A percentile compares a stretch with the other conserved stretches of the same genome.
Evolutionary conservation across 2,888 invertebrate genomes (phyloP).

Genomic region (Pemphredon lugubris): DNA sequence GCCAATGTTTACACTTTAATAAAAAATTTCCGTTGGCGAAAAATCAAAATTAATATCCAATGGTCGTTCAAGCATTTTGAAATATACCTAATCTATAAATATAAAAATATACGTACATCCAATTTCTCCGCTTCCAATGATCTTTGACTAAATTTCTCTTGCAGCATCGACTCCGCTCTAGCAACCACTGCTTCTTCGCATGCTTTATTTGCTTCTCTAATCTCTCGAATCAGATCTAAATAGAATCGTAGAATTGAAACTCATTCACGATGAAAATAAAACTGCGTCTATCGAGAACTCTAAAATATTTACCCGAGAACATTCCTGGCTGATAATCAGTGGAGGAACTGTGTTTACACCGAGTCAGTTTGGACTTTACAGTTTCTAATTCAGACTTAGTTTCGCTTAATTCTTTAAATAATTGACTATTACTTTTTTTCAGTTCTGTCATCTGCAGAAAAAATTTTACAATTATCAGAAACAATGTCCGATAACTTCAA

Average conservation of each 20-base stretch:
- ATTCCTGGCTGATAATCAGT: conserved; percentile 80
- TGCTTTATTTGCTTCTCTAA: conserved; percentile 77
- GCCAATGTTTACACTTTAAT: too few species aligned
- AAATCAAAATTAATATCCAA: too few species aligned
- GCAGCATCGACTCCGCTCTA: conserved; percentile 74
- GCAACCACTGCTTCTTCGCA: conserved; percentile 77
- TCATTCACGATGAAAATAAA: conserved; percentile 4
- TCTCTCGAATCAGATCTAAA: conserved; percentile 78
- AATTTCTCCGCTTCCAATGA: conserved; percentile 71
- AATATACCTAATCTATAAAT: too few species aligned
- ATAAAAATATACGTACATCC: conserved; percentile 66
- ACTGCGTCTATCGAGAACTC: conserved; percentile 1
- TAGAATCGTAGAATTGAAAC: conserved; percentile 16
- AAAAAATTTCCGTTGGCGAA: too few species aligned
- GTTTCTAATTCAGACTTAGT: conserved; percentile 85
- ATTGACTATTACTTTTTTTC: conserved; percentile 88
- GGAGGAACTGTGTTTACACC: conserved; percentile 70
- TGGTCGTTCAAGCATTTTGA: too few species aligned
- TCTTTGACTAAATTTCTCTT: conserved; percentile 70
- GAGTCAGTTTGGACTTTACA: conserved; percentile 73
- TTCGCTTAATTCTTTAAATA: conserved; percentile 89
- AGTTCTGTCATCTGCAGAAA: conserved; percentile 81
- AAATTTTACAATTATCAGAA: not conserved
- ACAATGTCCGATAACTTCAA: too few species aligned
- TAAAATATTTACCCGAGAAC: conserved; percentile 73